These are phyloP conservation scores for Macrotrachela quadricornifera DNA, from an alignment of 1,140 invertebrate species.

Conservation along the genomic window DNA sequence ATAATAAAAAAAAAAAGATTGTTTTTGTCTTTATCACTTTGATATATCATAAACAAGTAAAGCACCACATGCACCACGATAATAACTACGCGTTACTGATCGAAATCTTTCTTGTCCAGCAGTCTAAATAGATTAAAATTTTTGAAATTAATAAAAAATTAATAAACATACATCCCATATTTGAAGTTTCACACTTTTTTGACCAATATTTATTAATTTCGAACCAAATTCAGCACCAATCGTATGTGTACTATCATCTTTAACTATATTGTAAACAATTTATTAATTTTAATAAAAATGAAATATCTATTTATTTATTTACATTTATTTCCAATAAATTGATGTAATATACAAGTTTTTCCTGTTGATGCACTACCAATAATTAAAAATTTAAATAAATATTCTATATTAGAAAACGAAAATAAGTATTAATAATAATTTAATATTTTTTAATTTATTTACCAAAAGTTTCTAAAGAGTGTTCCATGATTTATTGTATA, in stretches of 20 bases:
- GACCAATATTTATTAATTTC: constrained; percentile 66
- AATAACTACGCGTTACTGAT: background rate
- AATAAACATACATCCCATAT: constrained; percentile 29
- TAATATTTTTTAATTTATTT: too few species aligned
- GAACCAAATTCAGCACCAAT: constrained; percentile 28
- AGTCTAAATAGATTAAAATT: background rate
- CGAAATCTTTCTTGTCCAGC: background rate
- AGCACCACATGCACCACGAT: constrained; percentile 21
- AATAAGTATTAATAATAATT: too few species aligned
- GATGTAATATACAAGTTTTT: constrained; percentile 36
- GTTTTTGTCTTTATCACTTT: constrained; percentile 7
- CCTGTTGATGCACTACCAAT: constrained; percentile 44
- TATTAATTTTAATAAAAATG: too few species aligned
- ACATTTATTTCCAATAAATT: constrained; percentile 32
- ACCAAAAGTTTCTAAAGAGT: too few species aligned
- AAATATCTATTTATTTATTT: constrained; percentile 12
- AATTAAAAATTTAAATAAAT: constrained; percentile 58
- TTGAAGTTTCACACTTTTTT: constrained; percentile 65
- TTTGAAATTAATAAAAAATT: too few species aligned
- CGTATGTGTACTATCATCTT: constrained; percentile 42
- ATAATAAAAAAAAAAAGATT: too few species aligned
- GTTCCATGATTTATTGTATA: too few species aligned
- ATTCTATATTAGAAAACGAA: constrained; percentile 36
- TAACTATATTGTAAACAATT: constrained; percentile 29
- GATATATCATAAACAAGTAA: constrained; percentile 24